Evolutionary conservation across 1,140 invertebrate species (phyloP), one percentile per base, ranked within the genome.

Genomic region (Danaus plexippus): DNA sequence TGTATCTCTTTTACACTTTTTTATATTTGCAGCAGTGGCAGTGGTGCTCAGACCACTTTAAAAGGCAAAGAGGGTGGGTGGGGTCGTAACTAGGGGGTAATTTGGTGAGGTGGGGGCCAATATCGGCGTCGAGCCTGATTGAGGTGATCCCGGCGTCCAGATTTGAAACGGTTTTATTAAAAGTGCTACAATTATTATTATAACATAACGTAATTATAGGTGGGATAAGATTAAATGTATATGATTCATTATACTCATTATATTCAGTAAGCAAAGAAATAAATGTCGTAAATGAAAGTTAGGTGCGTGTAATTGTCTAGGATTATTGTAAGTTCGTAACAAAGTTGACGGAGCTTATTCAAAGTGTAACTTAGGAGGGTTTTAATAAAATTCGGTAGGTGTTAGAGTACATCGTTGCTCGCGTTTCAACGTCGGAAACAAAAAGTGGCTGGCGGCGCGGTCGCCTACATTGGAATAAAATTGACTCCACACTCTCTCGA

Each of bases 391-490:
- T 75, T 76, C 73, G 67, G 77, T 80, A 85, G 80, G 78, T 81
- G 83, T 85, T 83, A 80, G 80, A 85, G 75, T 78, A 83, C 77
- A 83, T 68, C 72, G 71, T 74, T 81, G 71, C 73, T 83, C 80
- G 78, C 80, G 77, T 82, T 84, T 80, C 83, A 78, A 70, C 64
- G 71, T 76, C 78, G 81, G 83, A 85, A 86, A 81, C 78, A 85
- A 86, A 86, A 86, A 86, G 81, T 85, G 71, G 81, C 74, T 69
- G 74, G 75, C 76, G 77, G 80, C 75, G 82, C 75, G 83, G 83
- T 83, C 78, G 81, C 75, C 83, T 81, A 81, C 83, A 83, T 86
- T 80, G 83, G 83, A 85, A 85, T 86, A 86, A 86, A 86, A 86
- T 85, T 85, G 83, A 85, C 81, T 86, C 83, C 80, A 83, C 83